These are phyloP conservation scores for Rallus crepitans DNA, from an alignment of 2,797 vertebrate species.

Conservation along the genomic window DNA sequence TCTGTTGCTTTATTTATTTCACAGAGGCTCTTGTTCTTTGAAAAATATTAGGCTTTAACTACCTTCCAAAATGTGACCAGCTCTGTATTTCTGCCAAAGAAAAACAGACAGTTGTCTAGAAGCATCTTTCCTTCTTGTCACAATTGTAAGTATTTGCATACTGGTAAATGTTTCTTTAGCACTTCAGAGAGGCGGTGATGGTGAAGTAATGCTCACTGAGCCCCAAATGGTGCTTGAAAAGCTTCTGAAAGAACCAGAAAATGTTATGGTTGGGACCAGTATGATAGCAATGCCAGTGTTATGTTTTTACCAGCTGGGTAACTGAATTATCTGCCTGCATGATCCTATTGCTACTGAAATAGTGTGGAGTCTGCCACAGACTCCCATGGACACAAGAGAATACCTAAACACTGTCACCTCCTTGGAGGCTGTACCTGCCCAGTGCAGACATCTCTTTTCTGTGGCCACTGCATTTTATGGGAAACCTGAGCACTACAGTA, in stretches of 20 bases:
- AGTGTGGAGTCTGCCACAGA: neutral
- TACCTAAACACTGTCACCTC: neutral
- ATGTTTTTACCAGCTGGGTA: neutral
- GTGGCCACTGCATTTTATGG: neutral
- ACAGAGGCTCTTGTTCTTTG: constrained; percentile 1
- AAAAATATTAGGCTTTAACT: constrained; percentile 13
- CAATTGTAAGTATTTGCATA: neutral
- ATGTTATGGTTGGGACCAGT: neutral
- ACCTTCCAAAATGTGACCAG: neutral
- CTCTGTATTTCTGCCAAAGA: neutral
- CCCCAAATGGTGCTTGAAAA: neutral
- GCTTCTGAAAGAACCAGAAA: neutral
- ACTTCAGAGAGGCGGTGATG: neutral
- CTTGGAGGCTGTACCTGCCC: neutral
- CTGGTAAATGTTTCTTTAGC: neutral
- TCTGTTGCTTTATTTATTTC: neutral
- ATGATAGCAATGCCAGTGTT: neutral
- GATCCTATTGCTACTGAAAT: neutral
- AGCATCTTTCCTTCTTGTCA: neutral
- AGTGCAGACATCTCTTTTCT: neutral
- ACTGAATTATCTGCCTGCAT: neutral
- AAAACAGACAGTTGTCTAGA: neutral
- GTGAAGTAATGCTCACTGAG: neutral
- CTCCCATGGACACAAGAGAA: neutral
- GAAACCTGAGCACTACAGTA: neutral